Conservation (phyloP, 1,140 invertebrate species). For the Phortica variegata region DNA sequence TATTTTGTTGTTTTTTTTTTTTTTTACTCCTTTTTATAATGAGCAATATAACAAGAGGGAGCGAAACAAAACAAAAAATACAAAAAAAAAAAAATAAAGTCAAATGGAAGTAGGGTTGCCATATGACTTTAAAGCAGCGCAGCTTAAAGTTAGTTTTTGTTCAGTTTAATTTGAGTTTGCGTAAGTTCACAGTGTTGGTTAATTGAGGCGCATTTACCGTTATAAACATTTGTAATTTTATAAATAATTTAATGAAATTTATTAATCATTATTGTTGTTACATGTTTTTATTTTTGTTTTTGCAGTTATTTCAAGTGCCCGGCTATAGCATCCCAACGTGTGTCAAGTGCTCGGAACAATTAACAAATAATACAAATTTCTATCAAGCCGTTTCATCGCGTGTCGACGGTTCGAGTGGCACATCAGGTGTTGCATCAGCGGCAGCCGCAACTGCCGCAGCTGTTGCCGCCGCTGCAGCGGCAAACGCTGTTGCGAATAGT, state of each 20-base stretch:
- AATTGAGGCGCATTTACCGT: background rate
- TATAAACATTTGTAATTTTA: background rate
- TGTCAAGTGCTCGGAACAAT: slow-evolving; percentile 55
- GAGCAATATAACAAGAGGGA: background rate
- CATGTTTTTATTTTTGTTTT: slow-evolving; percentile 14
- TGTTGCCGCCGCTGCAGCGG: slow-evolving; percentile 18
- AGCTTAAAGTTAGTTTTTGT: background rate
- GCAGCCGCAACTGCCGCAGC: slow-evolving; percentile 16
- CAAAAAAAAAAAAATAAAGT: slow-evolving; percentile 4
- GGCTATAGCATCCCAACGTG: slow-evolving; percentile 56
- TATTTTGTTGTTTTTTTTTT: background rate
- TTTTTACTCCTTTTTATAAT: background rate
- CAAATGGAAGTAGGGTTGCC: too few species aligned
- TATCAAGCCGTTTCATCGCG: slow-evolving; percentile 42
- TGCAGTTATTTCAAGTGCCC: slow-evolving; percentile 55
- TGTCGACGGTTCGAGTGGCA: slow-evolving; percentile 12
- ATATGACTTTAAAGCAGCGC: background rate
- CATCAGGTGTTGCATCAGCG: slow-evolving; percentile 18
- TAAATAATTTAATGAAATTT: background rate
- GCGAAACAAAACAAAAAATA: slow-evolving; percentile 2
- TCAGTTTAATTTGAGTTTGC: background rate
- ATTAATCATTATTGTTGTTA: background rate
- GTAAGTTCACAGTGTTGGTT: background rate
- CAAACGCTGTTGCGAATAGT: slow-evolving; percentile 2
- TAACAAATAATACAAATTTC: slow-evolving; percentile 50